Base-by-base conservation (phyloP, 2,113 vertebrate genomes). In the Chrysochloris asiatica region DNA sequence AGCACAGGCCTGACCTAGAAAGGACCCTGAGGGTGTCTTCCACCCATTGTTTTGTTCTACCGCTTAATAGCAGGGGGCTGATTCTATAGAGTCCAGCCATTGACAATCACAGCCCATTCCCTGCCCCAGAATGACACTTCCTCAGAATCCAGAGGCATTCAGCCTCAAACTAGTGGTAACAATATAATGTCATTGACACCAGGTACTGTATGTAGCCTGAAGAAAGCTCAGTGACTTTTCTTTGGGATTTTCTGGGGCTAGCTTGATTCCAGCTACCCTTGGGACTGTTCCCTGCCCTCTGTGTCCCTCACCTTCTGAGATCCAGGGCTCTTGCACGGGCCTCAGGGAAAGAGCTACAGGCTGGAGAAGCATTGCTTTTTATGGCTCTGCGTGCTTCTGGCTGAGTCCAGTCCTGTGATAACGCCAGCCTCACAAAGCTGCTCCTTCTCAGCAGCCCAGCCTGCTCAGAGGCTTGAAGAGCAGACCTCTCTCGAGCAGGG, bases 341-440 rank as follows among this genome's bases (percentile, higher is more conserved):
- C 69, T 93, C 92, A 7, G 67, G 80, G 45, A 83, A 78, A 54
- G 45, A 79, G 76, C 89, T 54, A 6, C 54, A 4, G 65, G 80
- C 94, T 72, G 33, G 33, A 19, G 21, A 80, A 90, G 90, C 75
- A 54, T 92, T 88, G 28, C 96, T 95, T 96, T 96, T 96, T 96
- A 96, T 96, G 93, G 96, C 54, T 90, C 41, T 43, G 63, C 77
- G 84, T 81, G 63, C 88, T 88, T 84, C 89, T 83, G 63, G 36
- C 86, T 52, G 30, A 93, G 56, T 50, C 83, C 94, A 91, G 91
- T 13, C 26, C 79, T 30, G 75, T 86, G 95, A 96, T 94, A 94
- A 95, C 69, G 0, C n/a, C 1, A n/a, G 14, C 65, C n/a, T 67
- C 16, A 8, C n/a, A 38, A 17, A 67, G 65, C 65, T 19, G n/a